Evolutionary conservation across 2,888 invertebrate genomes (phyloP).

Genomic region (Parnassius orleans): DNA sequence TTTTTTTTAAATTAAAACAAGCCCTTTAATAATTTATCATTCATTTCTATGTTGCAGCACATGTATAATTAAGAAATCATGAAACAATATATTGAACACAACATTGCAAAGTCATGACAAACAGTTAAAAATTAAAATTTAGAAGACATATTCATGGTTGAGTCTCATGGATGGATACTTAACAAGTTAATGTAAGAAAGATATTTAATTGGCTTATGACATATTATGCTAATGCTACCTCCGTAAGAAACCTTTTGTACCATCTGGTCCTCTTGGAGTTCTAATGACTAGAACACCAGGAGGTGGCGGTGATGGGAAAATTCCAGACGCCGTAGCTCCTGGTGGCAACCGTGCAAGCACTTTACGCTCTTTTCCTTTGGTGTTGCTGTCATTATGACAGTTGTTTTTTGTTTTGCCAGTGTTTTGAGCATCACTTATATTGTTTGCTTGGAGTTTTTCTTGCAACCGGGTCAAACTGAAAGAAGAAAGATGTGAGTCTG

Average conservation of each 20-base stretch:
- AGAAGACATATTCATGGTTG: conserved; percentile 19
- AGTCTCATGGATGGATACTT: conserved; percentile 27
- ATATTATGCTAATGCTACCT: conserved; percentile 62
- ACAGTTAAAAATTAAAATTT: conserved; percentile 7
- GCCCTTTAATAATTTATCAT: not conserved
- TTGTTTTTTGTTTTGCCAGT: conserved; percentile 57
- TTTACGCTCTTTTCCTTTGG: conserved; percentile 68
- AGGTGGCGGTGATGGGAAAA: conserved; percentile 70
- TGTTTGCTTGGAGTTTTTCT: conserved; percentile 72
- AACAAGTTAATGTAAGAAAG: conserved; percentile 11
- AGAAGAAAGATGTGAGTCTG: conserved; percentile 26
- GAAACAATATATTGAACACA: conserved; percentile 10
- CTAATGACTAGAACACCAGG: conserved; percentile 83
- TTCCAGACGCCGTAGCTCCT: conserved; percentile 55
- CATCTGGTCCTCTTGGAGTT: conserved; percentile 90
- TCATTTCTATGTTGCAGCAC: conserved; percentile 1
- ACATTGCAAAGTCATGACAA: conserved; percentile 4
- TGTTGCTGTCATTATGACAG: conserved; percentile 52
- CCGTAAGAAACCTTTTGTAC: conserved; percentile 79
- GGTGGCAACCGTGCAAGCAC: conserved; percentile 64
- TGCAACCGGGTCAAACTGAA: conserved; percentile 68
- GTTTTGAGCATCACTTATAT: conserved; percentile 61
- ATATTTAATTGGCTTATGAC: conserved; percentile 17
- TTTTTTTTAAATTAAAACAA: not conserved
- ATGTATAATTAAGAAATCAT: conserved; percentile 11